Conservation (phyloP, 2,888 invertebrate genomes). For the Epicampocera succincta region DNA sequence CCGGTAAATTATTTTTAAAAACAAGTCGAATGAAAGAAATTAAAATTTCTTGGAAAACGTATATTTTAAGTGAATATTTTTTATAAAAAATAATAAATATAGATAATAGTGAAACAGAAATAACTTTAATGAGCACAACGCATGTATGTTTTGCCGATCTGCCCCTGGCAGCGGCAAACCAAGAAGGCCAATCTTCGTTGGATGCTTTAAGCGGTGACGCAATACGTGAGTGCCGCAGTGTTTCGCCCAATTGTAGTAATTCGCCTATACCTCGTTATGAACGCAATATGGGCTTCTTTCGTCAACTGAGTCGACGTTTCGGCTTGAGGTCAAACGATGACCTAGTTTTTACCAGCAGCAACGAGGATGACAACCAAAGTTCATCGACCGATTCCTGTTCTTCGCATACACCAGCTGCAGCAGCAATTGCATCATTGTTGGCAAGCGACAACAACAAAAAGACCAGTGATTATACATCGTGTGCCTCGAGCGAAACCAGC, state of each 20-base stretch:
- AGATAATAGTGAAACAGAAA: neutral
- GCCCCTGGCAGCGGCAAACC: slow-evolving; percentile 64
- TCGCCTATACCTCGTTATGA: slow-evolving; percentile 83
- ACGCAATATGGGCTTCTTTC: slow-evolving; percentile 86
- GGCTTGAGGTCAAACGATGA: slow-evolving; percentile 83
- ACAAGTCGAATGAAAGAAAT: slow-evolving; percentile 1
- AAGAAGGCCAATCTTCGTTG: slow-evolving; percentile 48
- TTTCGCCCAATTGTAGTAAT: slow-evolving; percentile 78
- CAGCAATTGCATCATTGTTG: slow-evolving; percentile 53
- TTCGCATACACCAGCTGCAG: slow-evolving; percentile 77
- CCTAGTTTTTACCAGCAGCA: slow-evolving; percentile 78
- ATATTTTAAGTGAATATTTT: neutral
- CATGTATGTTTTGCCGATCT: slow-evolving; percentile 78
- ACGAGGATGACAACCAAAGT: slow-evolving; percentile 82
- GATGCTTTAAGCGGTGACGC: slow-evolving; percentile 52
- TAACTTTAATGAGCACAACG: slow-evolving; percentile 73
- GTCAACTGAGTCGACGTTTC: slow-evolving; percentile 86
- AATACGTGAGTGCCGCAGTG: slow-evolving; percentile 73
- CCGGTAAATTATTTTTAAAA: slow-evolving; percentile 72
- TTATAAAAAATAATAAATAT: neutral
- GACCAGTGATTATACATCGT: slow-evolving; percentile 76
- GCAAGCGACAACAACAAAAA: slow-evolving; percentile 36
- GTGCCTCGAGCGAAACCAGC: slow-evolving; percentile 84
- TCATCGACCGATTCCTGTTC: slow-evolving; percentile 80
- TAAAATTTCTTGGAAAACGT: neutral